These are phyloP conservation scores for Drosophila parvula DNA, from an alignment of 1,140 invertebrate genomes.

Conservation along the genomic window DNA sequence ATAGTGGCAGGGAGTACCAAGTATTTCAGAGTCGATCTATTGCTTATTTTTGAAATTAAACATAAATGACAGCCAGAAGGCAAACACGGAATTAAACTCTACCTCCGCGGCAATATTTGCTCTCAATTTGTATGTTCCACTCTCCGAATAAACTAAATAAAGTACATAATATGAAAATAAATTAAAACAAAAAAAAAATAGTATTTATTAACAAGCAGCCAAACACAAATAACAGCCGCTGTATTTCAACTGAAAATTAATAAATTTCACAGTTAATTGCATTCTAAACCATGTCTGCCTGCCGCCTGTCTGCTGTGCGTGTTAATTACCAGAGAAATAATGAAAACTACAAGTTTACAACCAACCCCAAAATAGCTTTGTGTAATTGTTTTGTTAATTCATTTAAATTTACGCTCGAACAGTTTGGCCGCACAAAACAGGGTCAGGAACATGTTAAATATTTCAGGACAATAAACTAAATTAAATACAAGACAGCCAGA, in stretches of 20 bases:
- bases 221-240: conserved; percentile 27
- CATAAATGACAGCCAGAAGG: conserved; percentile 37
- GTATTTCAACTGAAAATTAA: conserved; percentile 52
- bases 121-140: conserved; percentile 4
- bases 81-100: background rate
- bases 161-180: background rate
- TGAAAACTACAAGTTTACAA: conserved; percentile 51
- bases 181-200: conserved; percentile 10
- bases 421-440: conserved; percentile 37
- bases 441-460: conserved; percentile 61
- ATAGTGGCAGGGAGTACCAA: background rate
- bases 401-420: conserved; percentile 71
- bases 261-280: conserved; percentile 71
- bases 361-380: conserved; percentile 1
- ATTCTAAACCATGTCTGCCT: conserved; percentile 43
- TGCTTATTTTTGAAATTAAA: conserved; percentile 19
- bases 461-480: conserved; percentile 69
- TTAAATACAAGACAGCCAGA: conserved; percentile 40
- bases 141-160: background rate
- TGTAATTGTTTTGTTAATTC: conserved; percentile 78
- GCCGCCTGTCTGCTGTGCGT: conserved; percentile 46
- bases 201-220: conserved; percentile 19
- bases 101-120: background rate
- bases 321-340: conserved; percentile 74
- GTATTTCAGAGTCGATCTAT: background rate